Evolutionary conservation across 2,113 vertebrate species (phyloP), one percentile per base, ranked within the genome.

Genomic region (Ptilonorhynchus violaceus): DNA sequence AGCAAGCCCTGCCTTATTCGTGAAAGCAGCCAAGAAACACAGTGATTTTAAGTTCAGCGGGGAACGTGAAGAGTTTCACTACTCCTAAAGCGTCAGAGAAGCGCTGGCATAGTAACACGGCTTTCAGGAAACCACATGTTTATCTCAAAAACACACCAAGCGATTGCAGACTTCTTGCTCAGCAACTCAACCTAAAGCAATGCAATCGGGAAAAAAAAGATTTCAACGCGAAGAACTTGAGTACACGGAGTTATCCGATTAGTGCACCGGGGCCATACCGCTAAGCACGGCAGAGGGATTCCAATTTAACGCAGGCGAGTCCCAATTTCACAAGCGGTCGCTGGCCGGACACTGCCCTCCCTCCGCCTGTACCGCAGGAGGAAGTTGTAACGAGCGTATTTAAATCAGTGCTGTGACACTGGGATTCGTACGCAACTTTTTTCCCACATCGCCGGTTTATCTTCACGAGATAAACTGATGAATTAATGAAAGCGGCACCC

Each of bases 91-190:
- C 80, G 9, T 37, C 31, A 68, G 74, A 41, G 39, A 21, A 83
- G 39, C 46, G 80, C 69, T 89, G 77, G 92, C 75, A 42, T 15
- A 94, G 74, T 85, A 93, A 83, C 49, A 21, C 3, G 25, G 85
- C 83, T 96, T 95, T 95, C 91, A 96, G 95, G 96, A 97, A 97
- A 97, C 96, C 96, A 60, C 96, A 96, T 33, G 88, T 92, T 96
- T 96, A 96, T 97, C 96, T 93, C 85, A 35, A 76, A 85, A 55
- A 66, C 3, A 47, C 94, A 92, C 52, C 76, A 72, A 37, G 80
- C 73, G 56, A 69, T 28, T 85, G 62, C 88, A 85, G 69, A 39
- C 67, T 68, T 87, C 80, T 87, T 27, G 49, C 86, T 76, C 78
- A 20, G 82, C 20, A 88, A 70, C 82, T 42, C 75, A 70, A 67